phyloP scores from a whole-genome alignment of 2,113 vertebrate species.

The Syngnathus scovelli region DNA sequence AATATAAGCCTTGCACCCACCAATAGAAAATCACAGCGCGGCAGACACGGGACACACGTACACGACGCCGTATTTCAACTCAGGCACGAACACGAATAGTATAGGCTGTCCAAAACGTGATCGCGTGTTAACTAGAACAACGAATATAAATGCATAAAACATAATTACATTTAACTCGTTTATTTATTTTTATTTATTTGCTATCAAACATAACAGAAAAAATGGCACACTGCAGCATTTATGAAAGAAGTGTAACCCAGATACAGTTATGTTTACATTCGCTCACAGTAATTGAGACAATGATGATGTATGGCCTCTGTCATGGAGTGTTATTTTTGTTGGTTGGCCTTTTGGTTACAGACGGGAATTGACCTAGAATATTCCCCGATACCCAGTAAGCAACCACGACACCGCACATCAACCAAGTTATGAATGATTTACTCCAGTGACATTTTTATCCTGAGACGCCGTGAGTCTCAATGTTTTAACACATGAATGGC shows the following conservation, averaged over 20 bases:
- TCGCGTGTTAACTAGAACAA: background rate
- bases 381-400: conserved; percentile 16
- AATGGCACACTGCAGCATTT: background rate
- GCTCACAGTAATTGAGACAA: background rate
- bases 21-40: conserved; percentile 83
- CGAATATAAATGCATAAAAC: background rate
- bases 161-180: background rate
- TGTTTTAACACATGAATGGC: background rate
- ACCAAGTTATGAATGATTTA: background rate
- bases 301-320: background rate
- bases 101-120: background rate
- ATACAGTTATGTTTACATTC: background rate
- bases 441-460: background rate
- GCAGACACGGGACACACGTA: conserved; percentile 58
- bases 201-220: background rate
- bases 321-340: conserved; percentile 22
- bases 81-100: background rate
- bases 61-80: conserved; percentile 20
- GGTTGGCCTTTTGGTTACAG: conserved; percentile 10
- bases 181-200: background rate
- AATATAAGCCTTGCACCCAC: conserved; percentile 15
- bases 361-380: conserved; percentile 31
- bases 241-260: background rate
- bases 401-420: conserved; percentile 10
- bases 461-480: background rate